These are phyloP conservation scores for Umimayanthus kanabou DNA, from an alignment of 92 coral and sea anemone species.

Conservation along the genomic window DNA sequence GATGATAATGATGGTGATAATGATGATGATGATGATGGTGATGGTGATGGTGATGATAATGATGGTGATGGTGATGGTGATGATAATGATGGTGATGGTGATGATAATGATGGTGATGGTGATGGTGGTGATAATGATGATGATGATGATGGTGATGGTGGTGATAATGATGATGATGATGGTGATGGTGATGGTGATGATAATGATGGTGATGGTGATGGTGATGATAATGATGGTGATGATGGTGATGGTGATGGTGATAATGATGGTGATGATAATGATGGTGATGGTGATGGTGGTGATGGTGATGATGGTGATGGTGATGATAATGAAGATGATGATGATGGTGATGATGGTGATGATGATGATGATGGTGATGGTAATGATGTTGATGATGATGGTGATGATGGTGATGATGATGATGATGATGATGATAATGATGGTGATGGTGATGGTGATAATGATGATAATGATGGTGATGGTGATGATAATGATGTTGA, in stretches of 20 bases:
- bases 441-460: background rate
- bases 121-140: background rate
- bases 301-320: background rate
- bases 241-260: too few species aligned
- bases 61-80: background rate
- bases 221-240: too few species aligned
- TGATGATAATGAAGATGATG: background rate
- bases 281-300: too few species aligned
- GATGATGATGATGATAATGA: background rate
- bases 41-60: background rate
- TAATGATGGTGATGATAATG: too few species aligned
- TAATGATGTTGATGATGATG: background rate
- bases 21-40: background rate
- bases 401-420: too few species aligned
- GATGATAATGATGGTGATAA: background rate
- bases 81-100: background rate
- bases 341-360: background rate
- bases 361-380: background rate
- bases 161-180: background rate
- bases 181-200: background rate
- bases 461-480: background rate
- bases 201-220: background rate
- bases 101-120: background rate
- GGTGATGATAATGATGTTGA: background rate
- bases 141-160: background rate